These are phyloP conservation scores for Anagrus nilaparvatae DNA, from an alignment of 1,140 invertebrate species.

Conservation along the genomic window DNA sequence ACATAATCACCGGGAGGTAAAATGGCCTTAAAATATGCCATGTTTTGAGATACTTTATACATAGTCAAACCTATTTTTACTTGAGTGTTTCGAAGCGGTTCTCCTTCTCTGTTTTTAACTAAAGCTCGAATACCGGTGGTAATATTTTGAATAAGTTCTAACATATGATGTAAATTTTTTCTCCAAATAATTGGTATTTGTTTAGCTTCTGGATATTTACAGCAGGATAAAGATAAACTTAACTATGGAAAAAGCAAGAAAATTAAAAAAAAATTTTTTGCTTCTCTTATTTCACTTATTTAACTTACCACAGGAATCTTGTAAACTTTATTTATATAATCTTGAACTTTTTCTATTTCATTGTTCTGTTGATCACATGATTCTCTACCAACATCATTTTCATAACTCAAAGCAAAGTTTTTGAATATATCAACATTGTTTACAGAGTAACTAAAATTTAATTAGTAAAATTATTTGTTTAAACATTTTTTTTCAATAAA, in stretches of 20 bases:
- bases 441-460: slow-evolving; percentile 33
- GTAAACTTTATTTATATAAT: slow-evolving; percentile 29
- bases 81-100: slow-evolving; percentile 58
- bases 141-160: slow-evolving; percentile 46
- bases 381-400: slow-evolving; percentile 22
- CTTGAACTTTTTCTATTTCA: slow-evolving; percentile 23
- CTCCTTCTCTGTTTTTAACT: slow-evolving; percentile 51
- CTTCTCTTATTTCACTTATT: background rate
- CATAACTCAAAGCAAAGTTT: slow-evolving; percentile 39
- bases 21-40: slow-evolving; percentile 58
- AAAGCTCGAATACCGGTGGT: slow-evolving; percentile 59
- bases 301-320: slow-evolving; percentile 31
- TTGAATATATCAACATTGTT: slow-evolving; percentile 40
- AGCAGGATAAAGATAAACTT: slow-evolving; percentile 54
- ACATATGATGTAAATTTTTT: slow-evolving; percentile 58
- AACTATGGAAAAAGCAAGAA: slow-evolving; percentile 20
- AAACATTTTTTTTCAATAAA: background rate
- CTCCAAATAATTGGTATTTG: slow-evolving; percentile 65
- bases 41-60: slow-evolving; percentile 53
- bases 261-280: slow-evolving; percentile 1
- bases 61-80: slow-evolving; percentile 51
- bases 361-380: slow-evolving; percentile 23
- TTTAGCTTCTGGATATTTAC: slow-evolving; percentile 59
- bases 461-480: slow-evolving; percentile 14
- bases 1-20: slow-evolving; percentile 53